phyloP scores from a whole-genome alignment of 2,113 vertebrate species.

The Sclerurus mexicanus region DNA sequence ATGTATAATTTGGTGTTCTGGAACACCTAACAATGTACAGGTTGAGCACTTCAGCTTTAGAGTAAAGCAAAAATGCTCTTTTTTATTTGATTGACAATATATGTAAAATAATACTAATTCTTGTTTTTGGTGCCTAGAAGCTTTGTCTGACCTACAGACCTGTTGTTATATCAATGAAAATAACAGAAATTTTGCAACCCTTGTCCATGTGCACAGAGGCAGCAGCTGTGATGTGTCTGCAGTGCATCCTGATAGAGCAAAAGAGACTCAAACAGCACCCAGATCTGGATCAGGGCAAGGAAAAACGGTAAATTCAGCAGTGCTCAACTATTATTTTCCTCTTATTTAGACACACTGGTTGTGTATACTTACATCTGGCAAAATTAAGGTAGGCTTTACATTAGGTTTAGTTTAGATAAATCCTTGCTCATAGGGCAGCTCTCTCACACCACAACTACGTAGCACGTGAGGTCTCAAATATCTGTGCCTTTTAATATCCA shows the following conservation, averaged over 20 bases:
- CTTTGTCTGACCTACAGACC: neutral
- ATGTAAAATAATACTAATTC: neutral
- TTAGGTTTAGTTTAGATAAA: neutral
- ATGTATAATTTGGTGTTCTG: neutral
- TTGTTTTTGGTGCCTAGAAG: neutral
- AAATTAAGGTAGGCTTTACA: neutral
- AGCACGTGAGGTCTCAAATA: neutral
- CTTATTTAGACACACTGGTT: neutral
- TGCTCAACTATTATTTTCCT: neutral
- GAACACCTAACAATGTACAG: neutral
- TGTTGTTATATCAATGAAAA: neutral
- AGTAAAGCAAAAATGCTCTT: neutral
- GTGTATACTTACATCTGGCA: neutral
- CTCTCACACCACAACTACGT: neutral
- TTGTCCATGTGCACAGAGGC: neutral
- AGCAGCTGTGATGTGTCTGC: neutral
- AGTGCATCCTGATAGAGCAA: fast-evolving
- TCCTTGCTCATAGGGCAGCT: neutral
- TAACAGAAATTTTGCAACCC: neutral
- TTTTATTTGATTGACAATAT: neutral
- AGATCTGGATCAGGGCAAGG: neutral
- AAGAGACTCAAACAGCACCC: neutral
- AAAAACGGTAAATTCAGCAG: neutral
- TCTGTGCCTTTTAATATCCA: neutral
- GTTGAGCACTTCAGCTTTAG: neutral